Evolutionary conservation across 2,113 vertebrate species (phyloP), one percentile per base, ranked within the genome.

Genomic region (Oryzias celebensis): DNA sequence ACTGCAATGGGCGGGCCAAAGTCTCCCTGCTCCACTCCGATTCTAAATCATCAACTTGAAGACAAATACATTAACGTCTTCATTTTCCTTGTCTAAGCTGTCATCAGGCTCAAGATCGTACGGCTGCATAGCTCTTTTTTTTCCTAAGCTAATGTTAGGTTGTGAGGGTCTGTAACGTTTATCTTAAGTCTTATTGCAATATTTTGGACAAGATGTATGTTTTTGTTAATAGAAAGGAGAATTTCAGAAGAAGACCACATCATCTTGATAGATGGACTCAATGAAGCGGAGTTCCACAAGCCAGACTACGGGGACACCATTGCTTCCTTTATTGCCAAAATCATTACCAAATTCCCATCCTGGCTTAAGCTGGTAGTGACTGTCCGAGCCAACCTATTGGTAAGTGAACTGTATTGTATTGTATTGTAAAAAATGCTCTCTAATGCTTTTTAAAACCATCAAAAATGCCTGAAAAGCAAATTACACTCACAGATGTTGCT

Each of bases 261-360:
- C 55, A 96, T 99, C 89, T 90, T 99, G 87, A 88, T 99, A 53
- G 97, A 99, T 41, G 96, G 96, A 20, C 92, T 99, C 88, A 99
- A 99, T 28, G 97, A 99, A 85, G 97, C 97, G 0, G 97, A 99
- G 86, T 99, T 99, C 87, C 97, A 99, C 78, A 99, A 98, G 58
- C 97, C 97, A 24, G 97, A 99, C 90, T 98, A 98, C 64, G 97
- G 97, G 50, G 96, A 99, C 87, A 99, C 97, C 0, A 92, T 99
- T 62, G 93, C 96, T 77, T 96, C 96, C 20, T 99, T 99, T 88
- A 91, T 99, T 76, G 82, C 92, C 26, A 98, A 92, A 81, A 91
- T 98, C 74, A 94, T 98, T 78, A 80, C 86, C 63, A 96, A 94
- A 65, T 97, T 99, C 83, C 97, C 97, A 62, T 62, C 90, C 31